Evolutionary conservation across 1,140 invertebrate genomes (phyloP).

Genomic region (Pachypeltis micranthus): DNA sequence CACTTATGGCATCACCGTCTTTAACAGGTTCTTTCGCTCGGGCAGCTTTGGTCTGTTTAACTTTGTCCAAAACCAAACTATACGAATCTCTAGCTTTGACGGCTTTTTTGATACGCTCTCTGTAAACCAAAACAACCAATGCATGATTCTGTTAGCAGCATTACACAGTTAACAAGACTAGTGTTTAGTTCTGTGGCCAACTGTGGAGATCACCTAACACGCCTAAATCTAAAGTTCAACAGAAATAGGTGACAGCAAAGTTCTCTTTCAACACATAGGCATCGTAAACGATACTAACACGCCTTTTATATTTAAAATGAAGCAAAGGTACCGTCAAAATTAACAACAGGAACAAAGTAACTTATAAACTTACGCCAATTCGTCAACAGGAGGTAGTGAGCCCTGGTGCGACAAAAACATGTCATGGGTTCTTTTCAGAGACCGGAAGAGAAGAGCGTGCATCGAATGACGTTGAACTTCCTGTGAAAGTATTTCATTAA

Average conservation of each 20-base stretch:
- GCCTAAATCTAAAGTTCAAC: neutral
- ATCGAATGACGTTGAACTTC: constrained; percentile 94
- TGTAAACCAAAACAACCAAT: constrained; percentile 36
- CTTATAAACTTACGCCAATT: constrained; percentile 67
- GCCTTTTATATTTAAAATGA: too few species aligned
- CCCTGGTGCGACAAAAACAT: constrained; percentile 91
- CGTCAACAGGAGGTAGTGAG: constrained; percentile 69
- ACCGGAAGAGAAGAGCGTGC: constrained; percentile 91
- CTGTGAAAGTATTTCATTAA: too few species aligned
- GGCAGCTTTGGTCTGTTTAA: constrained; percentile 41
- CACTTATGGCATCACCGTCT: neutral
- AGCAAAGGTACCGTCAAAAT: too few species aligned
- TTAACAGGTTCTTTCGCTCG: constrained; percentile 20
- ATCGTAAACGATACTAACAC: too few species aligned
- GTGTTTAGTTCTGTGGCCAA: constrained; percentile 5
- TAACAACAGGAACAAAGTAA: too few species aligned
- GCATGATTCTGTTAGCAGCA: constrained; percentile 8
- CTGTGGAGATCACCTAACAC: neutral
- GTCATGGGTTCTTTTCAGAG: constrained; percentile 93
- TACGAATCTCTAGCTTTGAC: constrained; percentile 82
- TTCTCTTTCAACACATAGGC: too few species aligned
- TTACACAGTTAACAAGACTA: constrained; percentile 6
- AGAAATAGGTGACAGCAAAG: too few species aligned
- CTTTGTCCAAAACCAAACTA: constrained; percentile 70
- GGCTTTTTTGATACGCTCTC: constrained; percentile 58